Percentiles rank a stretch among this genome's conserved stretches.
Conservation (phyloP, 2,888 invertebrate genomes). For the Platypus cylindrus region DNA sequence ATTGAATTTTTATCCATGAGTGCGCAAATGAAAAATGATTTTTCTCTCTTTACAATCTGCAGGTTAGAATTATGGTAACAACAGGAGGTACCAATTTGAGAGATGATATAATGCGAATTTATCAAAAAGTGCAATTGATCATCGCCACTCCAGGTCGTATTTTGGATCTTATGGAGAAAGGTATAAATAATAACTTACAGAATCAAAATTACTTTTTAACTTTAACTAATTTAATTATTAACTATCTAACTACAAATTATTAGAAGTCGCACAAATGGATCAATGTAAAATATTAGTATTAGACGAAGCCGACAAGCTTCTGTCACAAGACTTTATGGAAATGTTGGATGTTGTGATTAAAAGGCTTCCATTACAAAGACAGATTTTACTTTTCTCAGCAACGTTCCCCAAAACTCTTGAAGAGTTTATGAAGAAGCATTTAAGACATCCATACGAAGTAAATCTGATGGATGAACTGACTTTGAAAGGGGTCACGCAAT, state of each 20-base stretch:
- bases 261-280: slow-evolving; percentile 58
- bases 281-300: slow-evolving; percentile 93
- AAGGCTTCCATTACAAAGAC: slow-evolving; percentile 85
- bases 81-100: slow-evolving; percentile 96
- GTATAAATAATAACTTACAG: slow-evolving; percentile 5
- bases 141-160: slow-evolving; percentile 99
- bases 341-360: slow-evolving; percentile 97
- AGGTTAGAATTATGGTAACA: slow-evolving; percentile 95
- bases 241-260: background rate
- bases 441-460: slow-evolving; percentile 96
- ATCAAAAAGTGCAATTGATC: slow-evolving; percentile 97
- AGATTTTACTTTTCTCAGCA: slow-evolving; percentile 96
- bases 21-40: too few relatives aligned
- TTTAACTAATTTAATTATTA: slow-evolving; percentile 1
- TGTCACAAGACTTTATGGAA: slow-evolving; percentile 93
- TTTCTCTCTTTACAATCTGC: too few relatives aligned
- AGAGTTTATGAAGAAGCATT: slow-evolving; percentile 97
- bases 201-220: background rate
- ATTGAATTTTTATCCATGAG: background rate
- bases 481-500: slow-evolving; percentile 97
- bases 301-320: slow-evolving; percentile 97
- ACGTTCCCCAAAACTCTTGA: slow-evolving; percentile 98
- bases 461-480: slow-evolving; percentile 99
- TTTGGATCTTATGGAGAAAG: slow-evolving; percentile 98
- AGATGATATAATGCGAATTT: slow-evolving; percentile 98